Evolutionary conservation across 2,113 vertebrate genomes (phyloP).

Genomic region (Misgurnus anguillicaudatus): DNA sequence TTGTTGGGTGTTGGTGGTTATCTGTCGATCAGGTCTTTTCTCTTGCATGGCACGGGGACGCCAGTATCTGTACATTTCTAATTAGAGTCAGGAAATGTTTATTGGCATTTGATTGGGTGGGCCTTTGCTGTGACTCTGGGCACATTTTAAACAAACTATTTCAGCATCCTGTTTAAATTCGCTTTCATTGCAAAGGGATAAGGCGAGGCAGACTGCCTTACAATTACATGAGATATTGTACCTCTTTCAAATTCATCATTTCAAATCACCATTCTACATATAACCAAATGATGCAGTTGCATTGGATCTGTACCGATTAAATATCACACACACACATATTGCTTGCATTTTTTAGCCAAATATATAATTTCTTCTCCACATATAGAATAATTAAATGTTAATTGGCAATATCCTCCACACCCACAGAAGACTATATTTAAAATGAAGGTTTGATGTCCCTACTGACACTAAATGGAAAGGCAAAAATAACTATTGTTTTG

Average conservation of each 20-base stretch:
- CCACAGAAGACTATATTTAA: neutral
- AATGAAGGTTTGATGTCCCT: no score
- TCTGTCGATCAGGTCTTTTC: conserved; percentile 59
- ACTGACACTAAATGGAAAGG: no score
- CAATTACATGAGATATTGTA: conserved; percentile 65
- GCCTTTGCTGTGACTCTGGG: conserved; percentile 76
- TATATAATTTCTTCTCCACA: no score
- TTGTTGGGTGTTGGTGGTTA: conserved; percentile 62
- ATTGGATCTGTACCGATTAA: neutral
- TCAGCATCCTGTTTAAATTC: conserved; percentile 87
- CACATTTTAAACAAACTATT: conserved; percentile 88
- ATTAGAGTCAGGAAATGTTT: conserved; percentile 90
- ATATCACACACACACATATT: neutral
- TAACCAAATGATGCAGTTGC: neutral
- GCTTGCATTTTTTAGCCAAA: neutral
- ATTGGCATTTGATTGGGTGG: conserved; percentile 84
- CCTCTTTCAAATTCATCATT: neutral
- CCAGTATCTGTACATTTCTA: conserved; percentile 76
- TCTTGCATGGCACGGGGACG: conserved; percentile 56
- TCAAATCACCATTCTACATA: neutral
- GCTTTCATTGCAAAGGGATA: conserved; percentile 55
- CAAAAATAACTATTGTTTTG: no score
- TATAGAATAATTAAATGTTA: neutral
- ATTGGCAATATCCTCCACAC: neutral
- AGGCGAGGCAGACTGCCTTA: conserved; percentile 52